These are phyloP conservation scores for Protodeltote pygarga DNA, from an alignment of 2,888 invertebrate genomes.

Conservation along the genomic window DNA sequence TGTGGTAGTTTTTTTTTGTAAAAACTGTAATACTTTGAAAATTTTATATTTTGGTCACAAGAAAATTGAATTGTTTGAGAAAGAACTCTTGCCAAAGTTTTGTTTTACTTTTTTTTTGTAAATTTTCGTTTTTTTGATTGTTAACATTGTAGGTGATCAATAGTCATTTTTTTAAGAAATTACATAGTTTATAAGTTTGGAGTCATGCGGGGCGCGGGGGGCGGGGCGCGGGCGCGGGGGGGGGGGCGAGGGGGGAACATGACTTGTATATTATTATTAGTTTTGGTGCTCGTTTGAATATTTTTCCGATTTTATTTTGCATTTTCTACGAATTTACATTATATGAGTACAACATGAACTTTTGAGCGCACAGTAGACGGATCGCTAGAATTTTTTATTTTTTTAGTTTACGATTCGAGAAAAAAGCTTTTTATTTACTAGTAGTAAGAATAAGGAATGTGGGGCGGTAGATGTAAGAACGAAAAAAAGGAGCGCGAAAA, in stretches of 20 bases:
- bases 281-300: constrained; percentile 65
- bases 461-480: constrained; percentile 59
- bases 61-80: constrained; percentile 45
- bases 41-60: constrained; percentile 56
- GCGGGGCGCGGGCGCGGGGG: constrained; percentile 38
- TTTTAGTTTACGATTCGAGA: constrained; percentile 51
- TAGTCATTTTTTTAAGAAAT: constrained; percentile 55
- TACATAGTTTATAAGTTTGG: constrained; percentile 38
- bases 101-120: constrained; percentile 31
- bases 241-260: constrained; percentile 37
- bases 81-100: constrained; percentile 75
- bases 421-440: constrained; percentile 62
- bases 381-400: constrained; percentile 54
- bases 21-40: no score
- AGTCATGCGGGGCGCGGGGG: constrained; percentile 39
- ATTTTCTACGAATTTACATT: constrained; percentile 31
- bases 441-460: constrained; percentile 54
- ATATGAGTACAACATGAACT: constrained; percentile 48
- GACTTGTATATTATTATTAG: constrained; percentile 44
- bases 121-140: constrained; percentile 44
- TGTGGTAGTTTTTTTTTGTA: constrained; percentile 52
- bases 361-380: constrained; percentile 56
- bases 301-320: constrained; percentile 29
- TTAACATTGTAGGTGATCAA: constrained; percentile 47
- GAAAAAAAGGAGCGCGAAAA: constrained; percentile 64